phyloP scores from a whole-genome alignment of 53 echinoderm and acorn worm species.

The Apostichopus leukothele region DNA sequence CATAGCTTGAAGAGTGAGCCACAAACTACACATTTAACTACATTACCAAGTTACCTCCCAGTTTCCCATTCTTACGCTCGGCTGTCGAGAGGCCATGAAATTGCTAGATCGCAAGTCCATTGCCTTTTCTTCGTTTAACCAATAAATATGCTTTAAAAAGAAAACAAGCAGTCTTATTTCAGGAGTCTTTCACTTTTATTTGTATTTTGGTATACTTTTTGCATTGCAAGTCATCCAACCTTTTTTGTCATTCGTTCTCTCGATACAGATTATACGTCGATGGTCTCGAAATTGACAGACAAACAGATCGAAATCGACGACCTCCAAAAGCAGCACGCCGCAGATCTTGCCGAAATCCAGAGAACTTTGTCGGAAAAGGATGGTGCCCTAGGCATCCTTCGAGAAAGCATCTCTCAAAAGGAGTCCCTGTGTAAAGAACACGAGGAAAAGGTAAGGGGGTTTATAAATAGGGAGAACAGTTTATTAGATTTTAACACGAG shows the following conservation, averaged over 20 bases:
- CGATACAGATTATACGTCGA: slow-evolving; percentile 15
- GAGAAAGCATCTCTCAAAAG: slow-evolving; percentile 63
- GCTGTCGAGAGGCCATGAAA: too few species aligned
- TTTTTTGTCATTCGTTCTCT: too few species aligned
- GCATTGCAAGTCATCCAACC: too few species aligned
- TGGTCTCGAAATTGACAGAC: slow-evolving; percentile 28
- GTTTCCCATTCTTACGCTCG: too few species aligned
- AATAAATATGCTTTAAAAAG: too few species aligned
- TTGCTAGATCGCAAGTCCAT: too few species aligned
- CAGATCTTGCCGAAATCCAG: slow-evolving; percentile 75
- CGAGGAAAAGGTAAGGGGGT: slow-evolving; percentile 60
- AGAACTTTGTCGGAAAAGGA: slow-evolving; percentile 83
- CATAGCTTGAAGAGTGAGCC: too few species aligned
- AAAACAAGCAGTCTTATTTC: background rate
- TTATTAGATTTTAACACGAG: too few species aligned
- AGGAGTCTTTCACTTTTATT: background rate
- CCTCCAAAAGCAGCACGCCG: slow-evolving; percentile 36
- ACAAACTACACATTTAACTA: too few species aligned
- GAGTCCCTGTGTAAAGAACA: slow-evolving; percentile 62
- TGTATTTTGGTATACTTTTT: background rate
- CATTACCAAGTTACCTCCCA: too few species aligned
- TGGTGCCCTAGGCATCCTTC: slow-evolving; percentile 73
- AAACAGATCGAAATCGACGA: slow-evolving; percentile 53
- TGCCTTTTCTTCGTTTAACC: too few species aligned
- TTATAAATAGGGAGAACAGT: background rate